These are phyloP conservation scores for Limnephilus marmoratus DNA, from an alignment of 2,888 invertebrate species.

Conservation along the genomic window DNA sequence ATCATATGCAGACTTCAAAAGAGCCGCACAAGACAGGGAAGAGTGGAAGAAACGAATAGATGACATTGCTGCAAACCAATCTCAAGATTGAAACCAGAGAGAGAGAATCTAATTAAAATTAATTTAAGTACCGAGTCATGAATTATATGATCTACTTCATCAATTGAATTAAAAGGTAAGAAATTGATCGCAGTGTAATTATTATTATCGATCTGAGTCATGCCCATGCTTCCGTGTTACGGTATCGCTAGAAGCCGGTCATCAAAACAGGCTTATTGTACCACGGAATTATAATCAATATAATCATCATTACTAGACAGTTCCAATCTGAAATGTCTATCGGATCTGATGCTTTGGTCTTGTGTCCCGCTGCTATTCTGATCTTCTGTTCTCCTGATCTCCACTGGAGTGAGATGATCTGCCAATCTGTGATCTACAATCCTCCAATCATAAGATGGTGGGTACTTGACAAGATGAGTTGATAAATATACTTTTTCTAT, in stretches of 20 bases:
- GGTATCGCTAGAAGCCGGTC: not conserved
- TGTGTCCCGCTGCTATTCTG: not conserved
- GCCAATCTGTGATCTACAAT: not conserved
- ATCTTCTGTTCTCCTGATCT: not conserved
- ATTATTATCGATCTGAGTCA: not conserved
- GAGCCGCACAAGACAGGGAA: too few species aligned
- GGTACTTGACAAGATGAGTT: not conserved
- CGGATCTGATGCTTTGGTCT: not conserved
- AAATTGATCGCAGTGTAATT: not conserved
- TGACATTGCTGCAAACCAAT: too few species aligned
- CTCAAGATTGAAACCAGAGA: too few species aligned
- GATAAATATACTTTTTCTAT: not conserved
- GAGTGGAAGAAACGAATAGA: too few species aligned
- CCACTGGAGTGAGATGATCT: not conserved
- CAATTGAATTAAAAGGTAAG: not conserved
- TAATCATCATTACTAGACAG: conserved; percentile 2
- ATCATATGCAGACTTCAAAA: too few species aligned
- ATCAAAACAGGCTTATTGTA: not conserved
- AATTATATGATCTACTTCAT: not conserved
- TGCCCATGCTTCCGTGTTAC: not conserved
- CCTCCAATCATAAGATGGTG: not conserved
- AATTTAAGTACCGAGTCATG: not conserved
- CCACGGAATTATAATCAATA: not conserved
- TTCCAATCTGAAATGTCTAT: not conserved
- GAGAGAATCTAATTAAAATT: not conserved